Evolutionary conservation across 2,888 invertebrate genomes (phyloP).

Genomic region (Ophraella communa): DNA sequence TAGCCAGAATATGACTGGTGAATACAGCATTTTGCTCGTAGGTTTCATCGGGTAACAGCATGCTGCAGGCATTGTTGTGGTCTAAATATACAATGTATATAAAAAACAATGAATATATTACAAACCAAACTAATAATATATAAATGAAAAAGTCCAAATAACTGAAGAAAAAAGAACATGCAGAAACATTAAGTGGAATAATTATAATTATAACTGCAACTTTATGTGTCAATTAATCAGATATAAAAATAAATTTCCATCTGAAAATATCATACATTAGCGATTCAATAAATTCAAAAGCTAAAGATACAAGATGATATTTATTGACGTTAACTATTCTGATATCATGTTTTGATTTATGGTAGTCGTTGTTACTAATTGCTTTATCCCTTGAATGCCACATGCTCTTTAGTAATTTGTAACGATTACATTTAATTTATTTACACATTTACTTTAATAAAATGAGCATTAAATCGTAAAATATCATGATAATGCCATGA

Average conservation of each 20-base stretch:
- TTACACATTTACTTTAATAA: slow-evolving; percentile 19
- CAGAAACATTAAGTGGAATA: too few relatives aligned
- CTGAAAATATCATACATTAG: neutral
- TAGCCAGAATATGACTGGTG: slow-evolving; percentile 58
- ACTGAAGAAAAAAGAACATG: too few relatives aligned
- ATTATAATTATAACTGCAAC: neutral
- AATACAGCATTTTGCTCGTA: slow-evolving; percentile 68
- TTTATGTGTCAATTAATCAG: neutral
- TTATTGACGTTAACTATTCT: slow-evolving; percentile 22
- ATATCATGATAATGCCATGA: neutral
- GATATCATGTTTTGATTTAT: slow-evolving; percentile 22
- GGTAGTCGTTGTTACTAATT: slow-evolving; percentile 20
- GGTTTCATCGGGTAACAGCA: slow-evolving; percentile 82
- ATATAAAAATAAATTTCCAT: neutral
- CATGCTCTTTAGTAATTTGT: slow-evolving; percentile 26
- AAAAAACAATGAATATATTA: too few relatives aligned
- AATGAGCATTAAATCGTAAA: slow-evolving; percentile 11
- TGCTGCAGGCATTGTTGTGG: slow-evolving; percentile 54
- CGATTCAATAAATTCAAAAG: slow-evolving; percentile 13
- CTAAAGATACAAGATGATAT: slow-evolving; percentile 9
- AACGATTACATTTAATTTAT: slow-evolving; percentile 18
- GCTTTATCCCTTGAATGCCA: slow-evolving; percentile 24
- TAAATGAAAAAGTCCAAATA: too few relatives aligned
- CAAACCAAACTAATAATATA: too few relatives aligned
- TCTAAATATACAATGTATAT: slow-evolving; percentile 20